A percentile compares a stretch with the other conserved stretches of the same genome.
Conservation (phyloP, 2,888 invertebrate species). For the Galerucella nymphaeae region DNA sequence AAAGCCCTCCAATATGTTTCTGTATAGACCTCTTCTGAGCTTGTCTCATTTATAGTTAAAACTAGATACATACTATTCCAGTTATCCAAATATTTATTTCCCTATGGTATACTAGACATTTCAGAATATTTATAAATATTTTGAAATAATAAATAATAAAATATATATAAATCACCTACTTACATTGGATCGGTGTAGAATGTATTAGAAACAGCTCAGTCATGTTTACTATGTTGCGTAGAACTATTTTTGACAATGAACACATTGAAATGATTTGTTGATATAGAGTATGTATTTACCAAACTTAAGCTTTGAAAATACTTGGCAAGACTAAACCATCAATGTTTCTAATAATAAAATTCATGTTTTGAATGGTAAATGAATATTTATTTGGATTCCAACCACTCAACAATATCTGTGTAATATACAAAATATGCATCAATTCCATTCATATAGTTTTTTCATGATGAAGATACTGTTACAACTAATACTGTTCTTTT, state of each 20-base stretch:
- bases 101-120: not conserved
- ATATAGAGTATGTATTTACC: conserved; percentile 27
- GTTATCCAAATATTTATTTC: too few relatives aligned
- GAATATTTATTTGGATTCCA: not conserved
- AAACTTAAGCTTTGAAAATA: conserved; percentile 25
- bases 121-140: not conserved
- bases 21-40: too few relatives aligned
- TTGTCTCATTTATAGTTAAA: too few relatives aligned
- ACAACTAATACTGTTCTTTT: too few relatives aligned
- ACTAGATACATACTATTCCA: too few relatives aligned
- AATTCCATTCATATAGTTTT: too few relatives aligned
- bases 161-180: not conserved
- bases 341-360: conserved; percentile 34
- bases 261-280: conserved; percentile 29
- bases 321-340: conserved; percentile 33
- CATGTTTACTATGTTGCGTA: conserved; percentile 1
- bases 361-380: not conserved
- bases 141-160: not conserved
- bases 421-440: too few relatives aligned
- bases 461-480: too few relatives aligned
- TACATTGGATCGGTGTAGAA: conserved; percentile 15
- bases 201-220: conserved; percentile 20
- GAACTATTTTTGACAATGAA: conserved; percentile 27
- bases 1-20: too few relatives aligned
- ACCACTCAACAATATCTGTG: too few relatives aligned